Evolutionary conservation across 2,888 invertebrate species (phyloP).

Genomic region (Drosophila tanythrix): DNA sequence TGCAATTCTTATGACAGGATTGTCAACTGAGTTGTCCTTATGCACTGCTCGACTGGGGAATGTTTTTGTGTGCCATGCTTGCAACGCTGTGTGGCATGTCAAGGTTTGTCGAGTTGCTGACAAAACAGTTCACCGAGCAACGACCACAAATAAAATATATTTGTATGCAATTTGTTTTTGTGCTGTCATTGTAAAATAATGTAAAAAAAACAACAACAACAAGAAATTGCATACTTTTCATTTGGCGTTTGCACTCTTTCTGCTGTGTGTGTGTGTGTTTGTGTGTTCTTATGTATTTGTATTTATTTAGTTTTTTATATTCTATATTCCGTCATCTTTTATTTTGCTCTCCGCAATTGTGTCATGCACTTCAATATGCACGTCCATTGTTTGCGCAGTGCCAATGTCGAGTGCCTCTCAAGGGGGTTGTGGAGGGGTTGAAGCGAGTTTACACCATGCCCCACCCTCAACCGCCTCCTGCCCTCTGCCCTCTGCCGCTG

Average conservation of each 20-base stretch:
- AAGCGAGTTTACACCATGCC: background rate
- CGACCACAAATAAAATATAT: constrained; percentile 47
- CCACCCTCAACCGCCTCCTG: background rate
- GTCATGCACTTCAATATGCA: constrained; percentile 62
- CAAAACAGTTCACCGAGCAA: constrained; percentile 48
- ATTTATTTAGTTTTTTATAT: constrained; percentile 33
- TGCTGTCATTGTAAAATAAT: constrained; percentile 43
- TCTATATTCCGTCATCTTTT: constrained; percentile 38
- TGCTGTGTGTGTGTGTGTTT: background rate
- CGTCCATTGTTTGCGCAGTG: constrained; percentile 54
- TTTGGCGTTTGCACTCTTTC: constrained; percentile 51
- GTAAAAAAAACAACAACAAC: background rate
- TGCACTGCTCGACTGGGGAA: constrained; percentile 17
- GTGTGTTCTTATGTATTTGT: constrained; percentile 15
- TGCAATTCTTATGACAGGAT: constrained; percentile 20
- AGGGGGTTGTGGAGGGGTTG: background rate
- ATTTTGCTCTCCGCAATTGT: constrained; percentile 56
- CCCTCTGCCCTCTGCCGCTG: background rate
- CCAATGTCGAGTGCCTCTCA: constrained; percentile 37
- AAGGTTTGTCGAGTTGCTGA: constrained; percentile 51
- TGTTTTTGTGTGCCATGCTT: constrained; percentile 11
- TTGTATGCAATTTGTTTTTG: constrained; percentile 59
- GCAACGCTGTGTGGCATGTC: constrained; percentile 40
- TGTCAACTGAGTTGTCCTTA: constrained; percentile 29
- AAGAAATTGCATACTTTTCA: constrained; percentile 45